A percentile compares a stretch with the other conserved stretches of the same genome.
These are phyloP conservation scores for Zaprionus camerounensis DNA, from an alignment of 1,140 invertebrate genomes.

Conservation along the genomic window DNA sequence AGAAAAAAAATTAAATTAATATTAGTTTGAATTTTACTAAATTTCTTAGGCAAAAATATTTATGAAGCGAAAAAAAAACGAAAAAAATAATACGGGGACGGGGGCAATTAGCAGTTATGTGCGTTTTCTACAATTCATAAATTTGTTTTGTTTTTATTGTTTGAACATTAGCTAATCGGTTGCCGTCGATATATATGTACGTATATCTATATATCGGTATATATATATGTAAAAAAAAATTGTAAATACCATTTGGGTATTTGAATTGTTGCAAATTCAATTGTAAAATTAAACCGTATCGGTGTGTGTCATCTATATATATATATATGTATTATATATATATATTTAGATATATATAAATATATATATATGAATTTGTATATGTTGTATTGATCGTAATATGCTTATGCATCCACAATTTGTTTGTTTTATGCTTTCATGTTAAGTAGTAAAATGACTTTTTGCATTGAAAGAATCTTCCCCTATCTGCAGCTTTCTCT, in stretches of 20 bases:
- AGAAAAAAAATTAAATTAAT: slow-evolving; percentile 46
- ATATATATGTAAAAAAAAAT: slow-evolving; percentile 22
- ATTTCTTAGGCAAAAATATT: slow-evolving; percentile 46
- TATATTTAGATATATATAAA: slow-evolving; percentile 48
- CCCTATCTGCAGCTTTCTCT: slow-evolving; percentile 24
- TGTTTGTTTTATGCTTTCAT: slow-evolving; percentile 33
- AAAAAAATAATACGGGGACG: slow-evolving; percentile 5
- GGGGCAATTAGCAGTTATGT: slow-evolving; percentile 42
- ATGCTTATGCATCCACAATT: slow-evolving; percentile 59
- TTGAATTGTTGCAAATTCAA: slow-evolving; percentile 39
- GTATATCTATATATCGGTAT: slow-evolving; percentile 22
- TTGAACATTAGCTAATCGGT: slow-evolving; percentile 59
- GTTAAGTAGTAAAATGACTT: slow-evolving; percentile 65
- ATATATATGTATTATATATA: slow-evolving; percentile 40
- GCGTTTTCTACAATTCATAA: slow-evolving; percentile 50
- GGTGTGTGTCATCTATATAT: slow-evolving; percentile 43
- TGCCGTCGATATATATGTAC: slow-evolving; percentile 34
- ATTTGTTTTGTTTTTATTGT: slow-evolving; percentile 34
- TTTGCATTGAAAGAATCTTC: slow-evolving; percentile 53
- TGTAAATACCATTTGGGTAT: slow-evolving; percentile 38
- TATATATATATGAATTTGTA: slow-evolving; percentile 48
- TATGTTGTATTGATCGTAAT: slow-evolving; percentile 65
- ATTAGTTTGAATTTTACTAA: slow-evolving; percentile 70
- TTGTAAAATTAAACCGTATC: slow-evolving; percentile 54
- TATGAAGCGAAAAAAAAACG: slow-evolving; percentile 16